Evolutionary conservation across 1,140 invertebrate species (phyloP), one percentile per base, ranked within the genome.

Genomic region (Idris sp.): DNA sequence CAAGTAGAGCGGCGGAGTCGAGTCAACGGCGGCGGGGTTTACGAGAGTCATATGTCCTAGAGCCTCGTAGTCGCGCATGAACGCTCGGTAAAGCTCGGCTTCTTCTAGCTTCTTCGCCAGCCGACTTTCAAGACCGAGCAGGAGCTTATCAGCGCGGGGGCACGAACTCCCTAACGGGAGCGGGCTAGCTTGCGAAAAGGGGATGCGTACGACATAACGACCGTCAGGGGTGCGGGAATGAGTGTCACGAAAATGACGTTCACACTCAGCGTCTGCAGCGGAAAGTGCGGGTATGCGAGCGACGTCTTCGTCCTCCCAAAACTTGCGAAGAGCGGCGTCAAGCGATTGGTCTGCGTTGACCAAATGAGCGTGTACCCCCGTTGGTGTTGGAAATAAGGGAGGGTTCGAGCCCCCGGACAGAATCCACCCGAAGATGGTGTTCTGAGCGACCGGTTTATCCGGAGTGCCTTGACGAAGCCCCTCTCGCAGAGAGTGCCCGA

Each of bases 341-440:
- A 33, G 19, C 7, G 8, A 26, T 2, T 2, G 30, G 2, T 8
- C 11, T 5, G 15, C 19, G 31, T 16, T 4, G 7, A 15, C 13
- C 4, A 33, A 36, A 36, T 36, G 33, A 4, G 33, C 7, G 5
- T n/a, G 10, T 4, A 15, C 6, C 4, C 4, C 3, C 0, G 4
- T 14, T 3, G 11, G 5, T 15, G 4, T 15, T 7, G 14, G 4
- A 4, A 5, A 4, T 4, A 13, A 15, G 33, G 13, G 1, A 6
- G 11, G 5, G 1, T 5, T 15, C 5, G 33, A 15, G 33, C 14
- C 5, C 5, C 56, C 43, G 0, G 41, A 46, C 0, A 61, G 0
- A 10, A 62, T 26, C 43, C 44, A 62, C 2, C 59, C 46, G 13
- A 64, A 51, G 4, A 53, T 22, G 6, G 46, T 51, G 2, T 43